These are phyloP conservation scores for Habropoda laboriosa DNA, from an alignment of 1,140 invertebrate species.

Conservation along the genomic window DNA sequence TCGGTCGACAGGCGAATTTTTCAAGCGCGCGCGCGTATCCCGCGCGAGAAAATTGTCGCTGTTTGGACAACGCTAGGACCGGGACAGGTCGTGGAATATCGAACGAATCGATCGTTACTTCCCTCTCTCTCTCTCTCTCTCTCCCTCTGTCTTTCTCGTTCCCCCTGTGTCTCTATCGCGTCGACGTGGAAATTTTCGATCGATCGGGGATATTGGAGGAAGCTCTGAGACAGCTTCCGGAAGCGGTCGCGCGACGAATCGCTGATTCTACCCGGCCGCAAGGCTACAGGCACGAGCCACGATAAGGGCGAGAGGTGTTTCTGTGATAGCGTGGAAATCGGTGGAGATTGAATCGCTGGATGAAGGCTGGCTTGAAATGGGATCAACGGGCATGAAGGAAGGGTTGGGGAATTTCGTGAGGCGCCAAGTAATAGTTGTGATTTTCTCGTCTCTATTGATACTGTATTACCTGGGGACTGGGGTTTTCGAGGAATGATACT, in stretches of 20 bases:
- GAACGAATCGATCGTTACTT: not conserved
- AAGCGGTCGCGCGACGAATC: not conserved
- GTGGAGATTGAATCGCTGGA: conserved; percentile 1
- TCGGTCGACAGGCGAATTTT: conserved; percentile 3
- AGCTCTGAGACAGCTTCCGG: not conserved
- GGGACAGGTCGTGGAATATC: conserved; percentile 7
- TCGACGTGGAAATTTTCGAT: conserved; percentile 3
- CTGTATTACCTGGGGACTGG: no score
- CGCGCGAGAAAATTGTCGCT: not conserved
- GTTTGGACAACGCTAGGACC: not conserved
- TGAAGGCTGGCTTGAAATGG: not conserved
- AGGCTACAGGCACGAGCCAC: not conserved
- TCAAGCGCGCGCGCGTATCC: not conserved
- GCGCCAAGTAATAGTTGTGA: not conserved
- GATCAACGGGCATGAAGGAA: not conserved
- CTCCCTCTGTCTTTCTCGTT: no score
- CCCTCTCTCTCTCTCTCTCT: not conserved
- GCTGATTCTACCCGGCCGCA: not conserved
- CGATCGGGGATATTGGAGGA: not conserved
- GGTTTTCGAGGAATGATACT: no score
- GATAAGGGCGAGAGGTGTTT: not conserved
- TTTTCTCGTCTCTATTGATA: not conserved
- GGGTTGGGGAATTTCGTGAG: no score
- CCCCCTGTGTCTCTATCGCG: no score
- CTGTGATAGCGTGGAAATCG: not conserved